phyloP scores from a whole-genome alignment of 2,888 invertebrate genomes.

The Amphipyra berbera region DNA sequence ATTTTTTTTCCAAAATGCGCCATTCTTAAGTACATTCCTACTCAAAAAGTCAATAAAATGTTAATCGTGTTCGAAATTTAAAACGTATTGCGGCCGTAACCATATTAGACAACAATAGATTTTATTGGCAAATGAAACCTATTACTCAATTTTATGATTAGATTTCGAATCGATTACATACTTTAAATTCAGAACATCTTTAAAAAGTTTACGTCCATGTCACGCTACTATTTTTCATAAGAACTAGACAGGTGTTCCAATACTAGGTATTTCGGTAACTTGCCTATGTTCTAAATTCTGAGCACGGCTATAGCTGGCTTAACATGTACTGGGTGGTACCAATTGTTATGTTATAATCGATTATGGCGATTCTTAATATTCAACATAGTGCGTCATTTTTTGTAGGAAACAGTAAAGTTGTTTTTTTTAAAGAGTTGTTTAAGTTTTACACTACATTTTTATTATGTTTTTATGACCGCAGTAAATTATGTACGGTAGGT shows the following conservation, averaged over 20 bases:
- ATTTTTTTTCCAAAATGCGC: constrained; percentile 30
- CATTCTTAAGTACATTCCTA: neutral
- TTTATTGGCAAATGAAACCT: constrained; percentile 29
- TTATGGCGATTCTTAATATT: constrained; percentile 39
- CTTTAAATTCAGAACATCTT: constrained; percentile 63
- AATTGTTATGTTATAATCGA: constrained; percentile 58
- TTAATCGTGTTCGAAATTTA: constrained; percentile 52
- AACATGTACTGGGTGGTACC: constrained; percentile 63
- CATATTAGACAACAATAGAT: constrained; percentile 57
- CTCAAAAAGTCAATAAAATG: constrained; percentile 11
- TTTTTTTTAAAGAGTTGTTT: too few relatives aligned
- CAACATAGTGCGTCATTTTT: constrained; percentile 10
- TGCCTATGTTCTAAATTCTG: constrained; percentile 62
- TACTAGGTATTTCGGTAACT: constrained; percentile 49
- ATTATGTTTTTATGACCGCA: constrained; percentile 5
- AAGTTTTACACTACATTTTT: neutral
- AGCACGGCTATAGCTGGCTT: constrained; percentile 56
- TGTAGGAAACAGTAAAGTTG: neutral
- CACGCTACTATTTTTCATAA: constrained; percentile 49
- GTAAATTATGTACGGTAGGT: constrained; percentile 9
- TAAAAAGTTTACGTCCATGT: constrained; percentile 57
- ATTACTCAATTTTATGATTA: constrained; percentile 38
- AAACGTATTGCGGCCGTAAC: constrained; percentile 25
- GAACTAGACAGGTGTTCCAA: constrained; percentile 54
- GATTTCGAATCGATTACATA: constrained; percentile 48